phyloP scores from a whole-genome alignment of 2,113 vertebrate species.

The Sminthopsis crassicaudata region DNA sequence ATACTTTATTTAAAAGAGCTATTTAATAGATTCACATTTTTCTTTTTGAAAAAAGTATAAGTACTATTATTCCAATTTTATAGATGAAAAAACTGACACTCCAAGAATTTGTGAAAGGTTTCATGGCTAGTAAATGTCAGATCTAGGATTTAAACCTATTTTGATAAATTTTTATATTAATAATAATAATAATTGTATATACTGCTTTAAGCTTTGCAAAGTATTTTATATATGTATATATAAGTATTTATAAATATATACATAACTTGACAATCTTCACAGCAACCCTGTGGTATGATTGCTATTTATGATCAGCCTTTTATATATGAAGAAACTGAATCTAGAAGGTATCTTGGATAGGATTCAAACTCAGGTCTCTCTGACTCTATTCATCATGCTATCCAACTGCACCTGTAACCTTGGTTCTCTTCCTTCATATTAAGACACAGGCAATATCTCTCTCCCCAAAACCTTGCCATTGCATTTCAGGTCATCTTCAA shows the following conservation, averaged over 20 bases:
- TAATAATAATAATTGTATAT: background rate
- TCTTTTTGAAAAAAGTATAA: background rate
- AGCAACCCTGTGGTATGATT: background rate
- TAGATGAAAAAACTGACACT: background rate
- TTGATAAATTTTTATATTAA: background rate
- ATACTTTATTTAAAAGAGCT: background rate
- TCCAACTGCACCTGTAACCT: background rate
- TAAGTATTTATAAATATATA: background rate
- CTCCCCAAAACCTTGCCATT: constrained; percentile 24
- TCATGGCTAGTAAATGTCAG: background rate
- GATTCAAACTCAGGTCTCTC: background rate
- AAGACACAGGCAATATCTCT: background rate
- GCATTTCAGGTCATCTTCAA: constrained; percentile 51
- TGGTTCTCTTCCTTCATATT: background rate
- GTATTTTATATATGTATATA: background rate
- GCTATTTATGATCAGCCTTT: background rate
- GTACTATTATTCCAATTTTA: background rate
- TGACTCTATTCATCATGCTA: background rate
- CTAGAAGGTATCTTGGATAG: background rate
- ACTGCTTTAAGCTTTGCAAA: background rate
- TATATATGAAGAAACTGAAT: background rate
- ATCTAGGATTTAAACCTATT: background rate
- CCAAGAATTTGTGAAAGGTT: background rate
- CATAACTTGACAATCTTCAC: background rate
- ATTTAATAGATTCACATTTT: background rate